Conservation (phyloP, 2,797 vertebrate genomes). For the Hoplostethus mediterraneus region DNA sequence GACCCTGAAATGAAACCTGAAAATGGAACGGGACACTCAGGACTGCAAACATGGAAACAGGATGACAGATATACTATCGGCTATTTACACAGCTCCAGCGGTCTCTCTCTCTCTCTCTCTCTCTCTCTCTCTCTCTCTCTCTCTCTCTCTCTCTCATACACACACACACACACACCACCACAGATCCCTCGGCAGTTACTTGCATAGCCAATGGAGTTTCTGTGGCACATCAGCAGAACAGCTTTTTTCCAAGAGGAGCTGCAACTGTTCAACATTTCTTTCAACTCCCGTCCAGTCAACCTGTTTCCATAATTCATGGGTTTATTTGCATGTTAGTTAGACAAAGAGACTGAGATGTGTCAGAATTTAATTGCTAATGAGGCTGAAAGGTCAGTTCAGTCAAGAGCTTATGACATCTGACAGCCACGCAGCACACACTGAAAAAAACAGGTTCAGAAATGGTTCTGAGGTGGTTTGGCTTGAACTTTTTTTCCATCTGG, state of each 20-base stretch:
- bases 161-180: not conserved
- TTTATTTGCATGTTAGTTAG: conserved; percentile 86
- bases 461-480: conserved; percentile 2
- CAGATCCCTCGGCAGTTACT: conserved; percentile 5
- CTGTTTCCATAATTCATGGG: conserved; percentile 74
- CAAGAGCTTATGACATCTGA: conserved; percentile 43
- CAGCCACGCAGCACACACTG: conserved; percentile 16
- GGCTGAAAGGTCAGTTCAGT: conserved; percentile 74
- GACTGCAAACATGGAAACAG: too few relatives aligned
- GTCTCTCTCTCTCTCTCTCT: not conserved
- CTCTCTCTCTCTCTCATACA: not conserved
- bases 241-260: conserved; percentile 16
- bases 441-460: conserved; percentile 7
- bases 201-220: conserved; percentile 6
- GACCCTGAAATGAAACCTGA: too few relatives aligned
- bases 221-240: conserved; percentile 20
- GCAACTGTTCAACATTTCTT: conserved; percentile 49
- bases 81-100: not conserved
- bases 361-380: conserved; percentile 82
- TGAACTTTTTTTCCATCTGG: conserved; percentile 3
- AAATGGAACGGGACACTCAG: too few relatives aligned
- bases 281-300: conserved; percentile 79
- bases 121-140: not conserved
- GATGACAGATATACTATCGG: too few relatives aligned
- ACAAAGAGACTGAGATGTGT: conserved; percentile 73